Base-by-base conservation (phyloP, 2,888 invertebrate species). In the Papilio protenor region DNA sequence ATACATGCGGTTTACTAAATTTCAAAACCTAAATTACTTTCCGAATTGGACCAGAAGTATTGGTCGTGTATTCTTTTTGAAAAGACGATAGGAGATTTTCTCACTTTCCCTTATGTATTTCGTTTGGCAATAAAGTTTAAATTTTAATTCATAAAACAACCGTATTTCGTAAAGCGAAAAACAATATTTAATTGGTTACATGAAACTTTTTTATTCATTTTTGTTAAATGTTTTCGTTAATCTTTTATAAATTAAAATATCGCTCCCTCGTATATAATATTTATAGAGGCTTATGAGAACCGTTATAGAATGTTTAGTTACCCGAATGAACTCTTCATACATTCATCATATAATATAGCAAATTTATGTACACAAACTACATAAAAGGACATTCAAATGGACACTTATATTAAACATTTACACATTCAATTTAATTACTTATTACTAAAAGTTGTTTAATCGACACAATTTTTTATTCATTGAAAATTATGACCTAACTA, bases 1-100 rank as follows among this genome's bases (percentile, higher is more conserved):
- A 59, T 49, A 74, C 59, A 73, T 77, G 45, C 21, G 23, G 49
- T 71, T 69, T 23, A 74, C 18, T 71, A 74, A 74, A 64, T 49
- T 73, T 66, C 73, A 61, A 77, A 71, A 45, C 70, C 40, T 71
- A 55, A 33, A 49, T 59, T 33, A 59, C 23, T 47, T 61, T 70
- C 59, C 61, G 47, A 74, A 64, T 61, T 61, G 47, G 64, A 64
- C 47, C 74, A 64, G 64, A 49, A 27, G 33, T 18, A 49, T 52
- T 71, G 27, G 49, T 27, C 49, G 11, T 23, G 18, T 49, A 74
- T 73, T 73, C 5, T 74, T 74, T 74, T n/a, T 12, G 33, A 64
- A 47, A 47, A 73, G 10, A 49, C 27, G 16, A 14, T 12, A n/a
- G n/a, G 57, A 33, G n/a, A 40, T 6, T 18, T 40, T 8, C 8